These are phyloP conservation scores for Bujurquina vittata DNA, from an alignment of 2,113 vertebrate species.

Conservation along the genomic window DNA sequence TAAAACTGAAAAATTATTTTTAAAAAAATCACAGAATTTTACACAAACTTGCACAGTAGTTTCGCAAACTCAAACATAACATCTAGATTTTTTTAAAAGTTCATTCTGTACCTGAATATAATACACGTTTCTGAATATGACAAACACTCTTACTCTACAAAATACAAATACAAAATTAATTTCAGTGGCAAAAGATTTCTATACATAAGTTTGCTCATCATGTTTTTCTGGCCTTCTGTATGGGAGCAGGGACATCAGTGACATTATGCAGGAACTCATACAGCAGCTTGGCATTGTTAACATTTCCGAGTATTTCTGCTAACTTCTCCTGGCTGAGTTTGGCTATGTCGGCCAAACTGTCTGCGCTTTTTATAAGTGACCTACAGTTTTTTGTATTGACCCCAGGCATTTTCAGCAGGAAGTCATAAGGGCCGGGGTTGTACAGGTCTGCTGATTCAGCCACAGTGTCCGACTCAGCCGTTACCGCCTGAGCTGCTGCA, in stretches of 20 bases:
- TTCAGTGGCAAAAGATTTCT: background rate
- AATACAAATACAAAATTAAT: background rate
- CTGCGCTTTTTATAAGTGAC: conserved; percentile 83
- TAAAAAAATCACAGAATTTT: background rate
- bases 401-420: conserved; percentile 94
- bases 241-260: conserved; percentile 58
- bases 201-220: background rate
- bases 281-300: conserved; percentile 83
- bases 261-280: conserved; percentile 90
- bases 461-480: conserved; percentile 86
- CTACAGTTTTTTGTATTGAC: conserved; percentile 89
- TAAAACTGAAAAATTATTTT: background rate
- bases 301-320: conserved; percentile 82
- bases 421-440: conserved; percentile 93
- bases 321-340: conserved; percentile 85
- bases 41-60: background rate
- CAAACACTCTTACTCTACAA: background rate
- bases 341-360: conserved; percentile 87
- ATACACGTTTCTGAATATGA: background rate
- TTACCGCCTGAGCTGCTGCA: conserved; percentile 84
- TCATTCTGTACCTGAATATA: conserved; percentile 32
- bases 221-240: conserved; percentile 60
- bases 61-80: background rate
- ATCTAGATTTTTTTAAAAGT: background rate
- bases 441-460: conserved; percentile 86